Evolutionary conservation across 2,888 invertebrate genomes (phyloP), one percentile per base, ranked within the genome.

Genomic region (Andrena minutula): DNA sequence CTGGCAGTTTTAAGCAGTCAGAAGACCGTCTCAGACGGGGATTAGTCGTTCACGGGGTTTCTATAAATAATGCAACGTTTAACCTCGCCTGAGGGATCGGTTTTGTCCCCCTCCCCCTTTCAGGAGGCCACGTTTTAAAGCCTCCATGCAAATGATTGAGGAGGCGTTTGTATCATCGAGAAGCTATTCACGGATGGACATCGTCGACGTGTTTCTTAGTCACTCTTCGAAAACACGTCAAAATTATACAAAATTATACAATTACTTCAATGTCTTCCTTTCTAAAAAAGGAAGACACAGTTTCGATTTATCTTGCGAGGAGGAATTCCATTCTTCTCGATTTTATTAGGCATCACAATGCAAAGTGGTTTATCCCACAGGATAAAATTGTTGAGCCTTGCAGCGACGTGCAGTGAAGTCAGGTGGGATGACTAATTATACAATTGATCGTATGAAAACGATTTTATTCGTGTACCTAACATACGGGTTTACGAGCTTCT

Each of bases 61-160:
- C 91, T 90, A 91, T 91, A 91, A 91, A 91, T 91, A 91, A 91
- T 91, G 91, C 91, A 91, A 86, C 87, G 79, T 79, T 82, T 86
- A 86, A 82, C 86, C 79, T 75, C 66, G 72, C 76, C 75, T 61
- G 47, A 65, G 75, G 74, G 76, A 70, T 74, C 80, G 69, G 82
- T 80, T 75, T 78, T 84, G 75, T 76, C 64, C 56, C 53, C 61
- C 75, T 58, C 56, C 58, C 51, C 70, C 23, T 76, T 41, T 41
- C 41, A 41, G 20, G 75, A 49, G 53, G 79, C 85, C 53, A 77
- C 73, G 69, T 87, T 83, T 87, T 83, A 81, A 87, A 86, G 79
- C 68, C 79, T 61, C 66, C 71, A 79, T 80, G 79, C 66, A 80
- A 80, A 80, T 72, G 72, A 72, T 64, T 53, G 79, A 80, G 20